Percentiles rank a stretch among this genome's conserved stretches.
These are phyloP conservation scores for Rapana venosa DNA, from an alignment of 2,888 invertebrate species.

Conservation along the genomic window DNA sequence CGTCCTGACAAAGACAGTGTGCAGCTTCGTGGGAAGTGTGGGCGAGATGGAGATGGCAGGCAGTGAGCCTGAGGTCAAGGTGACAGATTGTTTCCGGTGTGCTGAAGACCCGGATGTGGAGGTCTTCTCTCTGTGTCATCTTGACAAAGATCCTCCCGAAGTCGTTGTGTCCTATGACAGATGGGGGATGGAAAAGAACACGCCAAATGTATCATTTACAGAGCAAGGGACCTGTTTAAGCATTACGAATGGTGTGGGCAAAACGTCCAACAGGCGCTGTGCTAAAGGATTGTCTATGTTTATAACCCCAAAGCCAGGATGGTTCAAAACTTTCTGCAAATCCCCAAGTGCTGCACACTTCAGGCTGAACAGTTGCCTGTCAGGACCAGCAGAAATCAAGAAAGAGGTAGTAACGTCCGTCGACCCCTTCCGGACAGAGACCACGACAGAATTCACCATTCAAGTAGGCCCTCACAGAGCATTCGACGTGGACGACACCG, in stretches of 20 bases:
- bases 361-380: background rate
- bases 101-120: background rate
- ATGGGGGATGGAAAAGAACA: background rate
- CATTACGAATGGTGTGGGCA: background rate
- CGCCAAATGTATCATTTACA: background rate
- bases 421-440: slow-evolving; percentile 3
- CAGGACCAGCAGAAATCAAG: slow-evolving; percentile 9
- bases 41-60: background rate
- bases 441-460: background rate
- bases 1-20: background rate
- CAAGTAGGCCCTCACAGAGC: background rate
- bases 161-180: slow-evolving; percentile 18
- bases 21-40: slow-evolving; percentile 7
- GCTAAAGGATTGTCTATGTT: background rate
- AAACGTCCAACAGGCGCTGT: background rate
- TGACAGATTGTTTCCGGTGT: slow-evolving; percentile 20
- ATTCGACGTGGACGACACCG: slow-evolving; percentile 14
- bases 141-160: background rate
- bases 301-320: background rate
- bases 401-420: background rate
- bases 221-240: background rate
- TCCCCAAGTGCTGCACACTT: background rate
- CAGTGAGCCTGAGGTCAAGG: background rate
- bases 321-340: background rate
- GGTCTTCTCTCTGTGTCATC: slow-evolving; percentile 30